These are phyloP conservation scores for Caenorhabditis japonica DNA, from an alignment of 2,888 invertebrate species.

Conservation along the genomic window DNA sequence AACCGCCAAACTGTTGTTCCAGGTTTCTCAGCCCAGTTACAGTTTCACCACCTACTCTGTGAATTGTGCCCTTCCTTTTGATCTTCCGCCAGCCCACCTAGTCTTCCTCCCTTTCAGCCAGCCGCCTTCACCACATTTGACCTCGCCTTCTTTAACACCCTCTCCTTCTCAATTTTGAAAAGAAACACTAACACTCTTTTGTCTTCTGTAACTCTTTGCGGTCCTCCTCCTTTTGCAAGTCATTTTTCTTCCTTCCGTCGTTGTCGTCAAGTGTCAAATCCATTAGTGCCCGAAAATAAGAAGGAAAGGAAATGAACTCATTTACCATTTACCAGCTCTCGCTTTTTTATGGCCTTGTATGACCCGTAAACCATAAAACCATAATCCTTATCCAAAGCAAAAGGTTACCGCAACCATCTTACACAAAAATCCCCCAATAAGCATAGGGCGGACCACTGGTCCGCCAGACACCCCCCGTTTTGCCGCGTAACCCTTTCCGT, in stretches of 20 bases:
- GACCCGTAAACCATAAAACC: no score
- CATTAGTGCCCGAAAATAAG: no score
- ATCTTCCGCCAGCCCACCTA: no score
- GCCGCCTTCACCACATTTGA: not conserved
- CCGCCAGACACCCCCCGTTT: constrained; percentile 5
- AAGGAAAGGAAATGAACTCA: no score
- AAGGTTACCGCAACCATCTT: no score
- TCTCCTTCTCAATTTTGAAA: not conserved
- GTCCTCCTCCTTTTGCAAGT: constrained; percentile 3
- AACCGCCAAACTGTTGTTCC: no score
- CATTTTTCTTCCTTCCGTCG: constrained; percentile 5
- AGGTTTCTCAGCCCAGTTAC: no score
- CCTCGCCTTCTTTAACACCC: not conserved
- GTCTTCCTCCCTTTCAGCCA: not conserved
- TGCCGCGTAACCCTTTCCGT: constrained; percentile 27
- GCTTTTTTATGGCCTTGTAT: no score
- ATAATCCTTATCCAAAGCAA: no score
- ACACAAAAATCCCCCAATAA: constrained; percentile 11
- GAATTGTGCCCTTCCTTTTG: no score
- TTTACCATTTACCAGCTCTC: no score
- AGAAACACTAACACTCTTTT: constrained; percentile 29
- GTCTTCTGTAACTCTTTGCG: not conserved
- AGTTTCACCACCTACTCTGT: no score
- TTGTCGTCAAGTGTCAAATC: not conserved
- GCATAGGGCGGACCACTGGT: not conserved